Evolutionary conservation across 2,113 vertebrate species (phyloP).

Genomic region (Oreotrochilus melanogaster): DNA sequence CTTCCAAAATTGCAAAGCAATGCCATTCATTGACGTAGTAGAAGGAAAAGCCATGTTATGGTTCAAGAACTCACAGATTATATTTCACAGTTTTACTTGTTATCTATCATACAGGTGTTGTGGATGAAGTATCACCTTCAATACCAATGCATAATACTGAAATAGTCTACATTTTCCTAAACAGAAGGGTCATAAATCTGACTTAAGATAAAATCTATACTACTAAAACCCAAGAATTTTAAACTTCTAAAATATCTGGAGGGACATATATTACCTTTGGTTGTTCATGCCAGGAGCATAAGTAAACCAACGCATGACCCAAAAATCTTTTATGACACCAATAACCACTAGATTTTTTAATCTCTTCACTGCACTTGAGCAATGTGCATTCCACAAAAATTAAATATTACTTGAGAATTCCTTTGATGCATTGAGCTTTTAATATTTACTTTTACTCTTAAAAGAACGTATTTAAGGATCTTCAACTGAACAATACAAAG

Average conservation of each 20-base stretch:
- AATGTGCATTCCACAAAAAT: slow-evolving; percentile 8
- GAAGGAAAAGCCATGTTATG: fast-evolving
- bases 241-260: neutral
- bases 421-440: neutral
- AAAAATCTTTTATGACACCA: neutral
- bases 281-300: neutral
- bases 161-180: neutral
- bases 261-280: neutral
- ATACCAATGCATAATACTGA: neutral
- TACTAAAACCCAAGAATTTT: neutral
- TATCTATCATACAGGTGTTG: neutral
- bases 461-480: neutral
- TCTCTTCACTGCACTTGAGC: neutral
- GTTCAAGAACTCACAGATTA: neutral
- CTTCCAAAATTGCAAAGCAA: neutral
- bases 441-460: slow-evolving; percentile 29
- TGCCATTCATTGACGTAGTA: neutral
- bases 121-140: neutral
- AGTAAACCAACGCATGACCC: neutral
- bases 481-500: neutral
- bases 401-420: neutral
- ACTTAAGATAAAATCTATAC: neutral
- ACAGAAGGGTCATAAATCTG: neutral
- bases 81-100: neutral
- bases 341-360: neutral